Base-by-base conservation (phyloP, 1,140 invertebrate genomes). In the Gonatopus flavifemur region DNA sequence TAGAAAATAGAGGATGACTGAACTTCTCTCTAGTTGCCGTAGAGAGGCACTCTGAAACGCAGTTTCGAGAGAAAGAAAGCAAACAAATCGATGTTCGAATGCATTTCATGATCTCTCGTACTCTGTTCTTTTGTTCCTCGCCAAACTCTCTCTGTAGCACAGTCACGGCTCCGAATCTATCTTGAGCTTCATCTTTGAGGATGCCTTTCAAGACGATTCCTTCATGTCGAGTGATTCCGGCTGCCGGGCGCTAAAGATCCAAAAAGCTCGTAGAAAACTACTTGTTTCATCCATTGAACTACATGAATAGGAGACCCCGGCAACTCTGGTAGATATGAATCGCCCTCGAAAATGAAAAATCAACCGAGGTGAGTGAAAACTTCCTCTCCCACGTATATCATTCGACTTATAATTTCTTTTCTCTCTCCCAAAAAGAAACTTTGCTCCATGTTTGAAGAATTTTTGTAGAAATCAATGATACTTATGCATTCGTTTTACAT, bases 81-180 rank as follows among this genome's bases (percentile, higher is more conserved):
- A 72, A 72, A 72, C 65, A 72, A 70, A 70, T 72, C 68, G 69
- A 72, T 64, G 62, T 62, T 63, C 65, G 57, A 72, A 66, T 60
- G 63, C 60, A 60, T 69, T 67, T 66, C 61, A 66, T 61, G 61
- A 65, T 70, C 69, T 70, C 65, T 64, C 67, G n/a, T n/a, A n/a
- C 60, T 55, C 35, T 46, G 36, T 50, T 39, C 56, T 42, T 63
- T 54, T 51, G 38, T 52, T 61, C 45, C 44, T 32, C 35, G 40
- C 36, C 36, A 24, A 32, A 36, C 49, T 32, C 18, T 35, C 46
- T 49, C 49, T 20, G 44, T 48, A 40, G n/a, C n/a, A 52, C 39
- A 36, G 49, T 33, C 33, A 33, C 41, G 38, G 32, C 35, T n/a
- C 54, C 35, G n/a, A n/a, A n/a, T 42, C 31, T 25, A 22, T 30